phyloP scores from a whole-genome alignment of 2,888 invertebrate species.

The Cyaniris semiargus region DNA sequence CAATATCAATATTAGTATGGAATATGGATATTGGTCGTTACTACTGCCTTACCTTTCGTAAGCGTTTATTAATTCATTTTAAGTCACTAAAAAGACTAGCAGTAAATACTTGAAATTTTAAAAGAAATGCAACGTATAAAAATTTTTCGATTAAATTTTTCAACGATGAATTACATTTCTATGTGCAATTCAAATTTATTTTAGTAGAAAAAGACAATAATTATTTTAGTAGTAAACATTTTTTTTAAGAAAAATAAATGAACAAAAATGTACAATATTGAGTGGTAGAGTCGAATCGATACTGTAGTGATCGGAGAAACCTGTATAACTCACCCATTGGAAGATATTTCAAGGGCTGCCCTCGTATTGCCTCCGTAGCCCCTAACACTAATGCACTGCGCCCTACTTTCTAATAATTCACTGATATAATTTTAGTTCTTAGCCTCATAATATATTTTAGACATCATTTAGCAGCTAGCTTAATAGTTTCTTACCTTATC shows the following conservation, averaged over 20 bases:
- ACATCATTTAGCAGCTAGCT: neutral
- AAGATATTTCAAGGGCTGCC: slow-evolving; percentile 49
- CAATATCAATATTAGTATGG: too few species aligned
- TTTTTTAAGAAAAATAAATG: too few species aligned
- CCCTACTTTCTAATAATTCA: slow-evolving; percentile 30
- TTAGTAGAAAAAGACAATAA: too few species aligned
- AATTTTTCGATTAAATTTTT: too few species aligned
- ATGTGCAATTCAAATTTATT: too few species aligned
- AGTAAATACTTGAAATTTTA: too few species aligned
- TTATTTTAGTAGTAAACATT: too few species aligned
- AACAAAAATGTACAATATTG: slow-evolving; percentile 36
- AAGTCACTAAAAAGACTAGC: too few species aligned
- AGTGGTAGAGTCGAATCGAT: slow-evolving; percentile 54
- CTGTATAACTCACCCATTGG: slow-evolving; percentile 50
- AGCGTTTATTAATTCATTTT: too few species aligned
- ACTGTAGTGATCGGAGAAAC: slow-evolving; percentile 47
- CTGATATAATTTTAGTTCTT: slow-evolving; percentile 26
- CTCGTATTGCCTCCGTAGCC: slow-evolving; percentile 31
- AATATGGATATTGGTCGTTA: neutral
- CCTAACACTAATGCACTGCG: slow-evolving; percentile 25
- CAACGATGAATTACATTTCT: too few species aligned
- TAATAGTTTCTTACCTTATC: neutral
- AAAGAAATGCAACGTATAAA: too few species aligned
- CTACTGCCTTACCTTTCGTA: too few species aligned
- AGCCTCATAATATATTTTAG: neutral